Evolutionary conservation across 1,140 invertebrate species (phyloP).

Genomic region (Epicauta chinensis): DNA sequence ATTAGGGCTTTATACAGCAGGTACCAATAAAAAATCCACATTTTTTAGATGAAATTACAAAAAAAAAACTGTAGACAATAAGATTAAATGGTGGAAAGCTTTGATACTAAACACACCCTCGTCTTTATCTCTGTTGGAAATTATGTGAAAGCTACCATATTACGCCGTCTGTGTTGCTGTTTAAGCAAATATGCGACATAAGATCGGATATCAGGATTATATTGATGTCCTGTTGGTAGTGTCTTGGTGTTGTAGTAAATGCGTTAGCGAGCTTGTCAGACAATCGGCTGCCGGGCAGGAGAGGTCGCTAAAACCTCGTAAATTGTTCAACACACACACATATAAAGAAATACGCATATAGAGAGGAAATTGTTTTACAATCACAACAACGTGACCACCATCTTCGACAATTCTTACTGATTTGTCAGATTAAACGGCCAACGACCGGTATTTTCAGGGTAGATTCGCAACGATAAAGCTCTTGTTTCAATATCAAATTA

Average conservation of each 20-base stretch:
- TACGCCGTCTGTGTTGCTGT: constrained; percentile 26
- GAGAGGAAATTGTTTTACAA: too few relatives aligned
- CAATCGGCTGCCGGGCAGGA: constrained; percentile 29
- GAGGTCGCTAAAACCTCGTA: constrained; percentile 21
- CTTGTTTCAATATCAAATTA: too few relatives aligned
- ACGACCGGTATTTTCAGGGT: too few relatives aligned
- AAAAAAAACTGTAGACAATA: too few relatives aligned
- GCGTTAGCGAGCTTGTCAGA: constrained; percentile 30
- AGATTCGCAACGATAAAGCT: too few relatives aligned
- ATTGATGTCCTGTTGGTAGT: constrained; percentile 31
- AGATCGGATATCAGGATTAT: constrained; percentile 28
- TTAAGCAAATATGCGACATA: constrained; percentile 34
- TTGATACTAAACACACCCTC: background rate
- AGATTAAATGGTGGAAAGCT: too few relatives aligned
- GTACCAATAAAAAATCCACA: constrained; percentile 1
- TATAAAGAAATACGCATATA: background rate
- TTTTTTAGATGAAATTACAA: background rate
- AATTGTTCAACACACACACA: constrained; percentile 19
- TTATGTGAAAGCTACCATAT: constrained; percentile 32
- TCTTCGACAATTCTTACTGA: too few relatives aligned
- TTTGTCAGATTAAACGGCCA: too few relatives aligned
- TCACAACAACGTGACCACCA: constrained; percentile 7
- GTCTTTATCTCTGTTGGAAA: constrained; percentile 4
- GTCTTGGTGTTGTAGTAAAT: constrained; percentile 18
- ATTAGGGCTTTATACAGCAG: constrained; percentile 17